Percentiles rank a stretch among this genome's conserved stretches.
Conservation (phyloP, 2,113 vertebrate species). For the Neolamprologus cancellatus region DNA sequence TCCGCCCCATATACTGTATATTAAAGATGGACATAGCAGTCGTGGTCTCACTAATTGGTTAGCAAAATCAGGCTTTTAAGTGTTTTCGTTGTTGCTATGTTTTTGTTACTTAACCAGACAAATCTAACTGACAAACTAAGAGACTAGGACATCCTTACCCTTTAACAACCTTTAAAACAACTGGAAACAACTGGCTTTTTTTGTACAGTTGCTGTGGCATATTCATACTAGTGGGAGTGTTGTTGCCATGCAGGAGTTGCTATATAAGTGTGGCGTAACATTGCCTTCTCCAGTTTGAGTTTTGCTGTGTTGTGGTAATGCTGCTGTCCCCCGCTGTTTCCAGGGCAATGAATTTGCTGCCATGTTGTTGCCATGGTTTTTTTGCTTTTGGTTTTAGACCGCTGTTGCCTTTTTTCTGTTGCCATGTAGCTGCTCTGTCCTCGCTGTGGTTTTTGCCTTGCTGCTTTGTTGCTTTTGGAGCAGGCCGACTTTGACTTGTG, state of each 20-base stretch:
- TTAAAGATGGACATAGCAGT: background rate
- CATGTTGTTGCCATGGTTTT: slow-evolving; percentile 41
- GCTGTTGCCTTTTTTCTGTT: slow-evolving; percentile 28
- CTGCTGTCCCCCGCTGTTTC: slow-evolving; percentile 31
- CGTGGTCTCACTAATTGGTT: background rate
- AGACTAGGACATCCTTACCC: background rate
- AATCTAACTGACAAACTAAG: background rate
- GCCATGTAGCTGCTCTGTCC: slow-evolving; percentile 8
- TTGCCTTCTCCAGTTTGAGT: slow-evolving; percentile 2
- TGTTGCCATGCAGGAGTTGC: slow-evolving; percentile 30
- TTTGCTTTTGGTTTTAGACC: slow-evolving; percentile 31
- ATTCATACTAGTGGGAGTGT: background rate
- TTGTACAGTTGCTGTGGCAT: background rate
- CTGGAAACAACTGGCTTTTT: background rate
- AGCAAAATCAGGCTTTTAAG: background rate
- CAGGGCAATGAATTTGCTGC: slow-evolving; percentile 9
- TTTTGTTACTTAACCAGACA: background rate
- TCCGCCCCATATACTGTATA: background rate
- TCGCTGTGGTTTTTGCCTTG: slow-evolving; percentile 1
- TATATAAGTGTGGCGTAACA: slow-evolving; percentile 16
- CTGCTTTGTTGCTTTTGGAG: background rate
- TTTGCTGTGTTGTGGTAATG: background rate
- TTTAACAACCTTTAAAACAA: background rate
- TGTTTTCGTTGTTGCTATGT: background rate
- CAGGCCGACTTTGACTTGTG: slow-evolving; percentile 44